phyloP scores from a whole-genome alignment of 2,888 invertebrate species.

The Hermaeophaga mercurialis region DNA sequence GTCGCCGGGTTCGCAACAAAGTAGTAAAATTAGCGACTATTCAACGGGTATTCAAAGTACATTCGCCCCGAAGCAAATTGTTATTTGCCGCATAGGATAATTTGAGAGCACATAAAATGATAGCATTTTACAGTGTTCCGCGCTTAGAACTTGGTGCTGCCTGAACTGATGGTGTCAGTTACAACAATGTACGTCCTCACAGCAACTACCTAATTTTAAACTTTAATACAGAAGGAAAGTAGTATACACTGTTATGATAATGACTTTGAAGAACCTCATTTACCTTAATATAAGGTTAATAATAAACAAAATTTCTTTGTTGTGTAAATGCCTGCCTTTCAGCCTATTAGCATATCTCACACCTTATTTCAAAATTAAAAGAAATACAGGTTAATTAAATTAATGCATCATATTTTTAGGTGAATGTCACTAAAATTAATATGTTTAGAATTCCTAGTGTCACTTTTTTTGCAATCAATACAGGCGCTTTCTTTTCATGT shows the following conservation, averaged over 20 bases:
- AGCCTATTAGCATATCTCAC: no score
- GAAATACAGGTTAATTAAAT: no score
- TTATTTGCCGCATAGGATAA: constrained; percentile 24
- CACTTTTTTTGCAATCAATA: no score
- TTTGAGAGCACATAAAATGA: constrained; percentile 23
- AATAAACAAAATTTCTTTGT: background rate
- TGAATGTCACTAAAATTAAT: no score
- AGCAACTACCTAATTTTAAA: constrained; percentile 17
- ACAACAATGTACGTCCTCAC: constrained; percentile 19
- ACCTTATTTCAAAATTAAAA: no score
- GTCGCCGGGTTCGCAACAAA: constrained; percentile 14
- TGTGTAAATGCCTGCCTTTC: background rate
- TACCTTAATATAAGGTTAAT: constrained; percentile 4
- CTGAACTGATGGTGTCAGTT: constrained; percentile 24
- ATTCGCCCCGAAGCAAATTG: constrained; percentile 22
- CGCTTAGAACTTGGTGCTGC: constrained; percentile 17
- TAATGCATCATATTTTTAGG: no score
- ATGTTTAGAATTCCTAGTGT: no score
- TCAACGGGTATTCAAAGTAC: constrained; percentile 24
- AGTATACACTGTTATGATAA: constrained; percentile 13
- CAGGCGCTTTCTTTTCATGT: no score
- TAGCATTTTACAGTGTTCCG: constrained; percentile 23
- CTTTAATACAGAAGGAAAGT: constrained; percentile 10
- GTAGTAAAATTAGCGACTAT: constrained; percentile 22
- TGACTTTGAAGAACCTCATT: constrained; percentile 12